A percentile compares a stretch with the other conserved stretches of the same genome.
Evolutionary conservation across 2,113 vertebrate species (phyloP).

Genomic region (Phodopus roborovskii): DNA sequence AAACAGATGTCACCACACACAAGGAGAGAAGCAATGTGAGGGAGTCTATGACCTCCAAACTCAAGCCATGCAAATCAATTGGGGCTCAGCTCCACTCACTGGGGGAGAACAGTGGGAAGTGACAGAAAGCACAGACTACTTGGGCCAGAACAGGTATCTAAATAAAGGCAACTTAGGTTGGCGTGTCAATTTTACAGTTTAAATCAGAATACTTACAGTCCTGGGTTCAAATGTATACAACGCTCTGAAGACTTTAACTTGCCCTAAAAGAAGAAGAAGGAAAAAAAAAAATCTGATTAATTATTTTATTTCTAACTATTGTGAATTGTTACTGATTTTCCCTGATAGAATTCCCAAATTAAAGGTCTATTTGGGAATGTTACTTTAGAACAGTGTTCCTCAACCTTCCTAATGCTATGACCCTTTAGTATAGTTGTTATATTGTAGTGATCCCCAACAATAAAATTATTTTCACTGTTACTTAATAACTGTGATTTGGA

Average conservation of each 20-base stretch:
- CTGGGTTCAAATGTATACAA: conserved; percentile 97
- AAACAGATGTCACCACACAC: not conserved
- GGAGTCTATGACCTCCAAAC: not conserved
- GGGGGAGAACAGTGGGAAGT: not conserved
- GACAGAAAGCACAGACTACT: not conserved
- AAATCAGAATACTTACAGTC: conserved; percentile 91
- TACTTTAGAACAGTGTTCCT: not conserved
- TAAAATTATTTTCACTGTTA: not conserved
- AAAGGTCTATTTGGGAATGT: conserved; percentile 18
- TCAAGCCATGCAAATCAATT: not conserved
- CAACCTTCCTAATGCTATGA: not conserved
- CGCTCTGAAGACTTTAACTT: conserved; percentile 98
- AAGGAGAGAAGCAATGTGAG: not conserved
- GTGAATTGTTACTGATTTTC: not conserved
- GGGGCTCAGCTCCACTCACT: not conserved
- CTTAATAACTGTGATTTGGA: not conserved
- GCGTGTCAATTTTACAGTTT: conserved; percentile 20
- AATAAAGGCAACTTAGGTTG: not conserved
- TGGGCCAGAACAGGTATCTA: not conserved
- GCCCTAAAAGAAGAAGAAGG: conserved; percentile 87
- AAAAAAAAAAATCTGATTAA: conserved; percentile 54
- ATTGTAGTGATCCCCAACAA: not conserved
- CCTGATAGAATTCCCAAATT: conserved; percentile 19
- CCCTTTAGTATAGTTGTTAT: not conserved
- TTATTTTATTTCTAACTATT: conserved; percentile 36